A percentile compares a stretch with the other conserved stretches of the same genome.
Evolutionary conservation across 2,888 invertebrate species (phyloP).

Genomic region (Orchesellides sinensis): DNA sequence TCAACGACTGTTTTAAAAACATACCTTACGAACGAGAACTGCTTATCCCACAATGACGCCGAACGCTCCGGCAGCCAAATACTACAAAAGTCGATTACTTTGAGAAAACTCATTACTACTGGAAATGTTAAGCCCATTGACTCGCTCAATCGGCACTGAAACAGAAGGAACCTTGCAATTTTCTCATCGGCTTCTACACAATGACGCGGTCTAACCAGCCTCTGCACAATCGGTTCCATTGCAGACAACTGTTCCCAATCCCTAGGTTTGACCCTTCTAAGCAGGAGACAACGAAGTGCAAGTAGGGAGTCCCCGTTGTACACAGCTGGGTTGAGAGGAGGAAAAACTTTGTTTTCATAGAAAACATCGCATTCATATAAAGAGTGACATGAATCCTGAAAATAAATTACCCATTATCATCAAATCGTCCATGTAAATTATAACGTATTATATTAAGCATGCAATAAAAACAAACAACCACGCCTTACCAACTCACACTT

Average conservation of each 20-base stretch:
- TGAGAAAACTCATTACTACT: conserved; percentile 23
- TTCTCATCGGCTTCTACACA: conserved; percentile 30
- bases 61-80: conserved; percentile 42
- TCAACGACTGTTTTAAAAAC: not conserved
- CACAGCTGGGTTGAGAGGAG: conserved; percentile 28
- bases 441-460: not conserved
- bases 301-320: conserved; percentile 43
- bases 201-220: not conserved
- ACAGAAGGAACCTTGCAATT: conserved; percentile 22
- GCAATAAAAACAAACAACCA: not conserved
- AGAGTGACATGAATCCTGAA: conserved; percentile 47
- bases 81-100: conserved; percentile 46
- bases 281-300: conserved; percentile 40
- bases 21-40: conserved; percentile 39
- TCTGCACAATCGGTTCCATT: conserved; percentile 22
- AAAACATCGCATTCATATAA: conserved; percentile 54
- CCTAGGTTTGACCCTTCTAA: conserved; percentile 20
- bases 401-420: not conserved
- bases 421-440: not conserved
- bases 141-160: conserved; percentile 29
- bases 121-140: conserved; percentile 18
- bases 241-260: conserved; percentile 40
- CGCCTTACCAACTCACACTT: conserved; percentile 49
- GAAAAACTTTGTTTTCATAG: conserved; percentile 9
- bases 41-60: conserved; percentile 40